Base-by-base conservation (phyloP, 2,797 vertebrate species). In the Schizopygopsis malacanthus region DNA sequence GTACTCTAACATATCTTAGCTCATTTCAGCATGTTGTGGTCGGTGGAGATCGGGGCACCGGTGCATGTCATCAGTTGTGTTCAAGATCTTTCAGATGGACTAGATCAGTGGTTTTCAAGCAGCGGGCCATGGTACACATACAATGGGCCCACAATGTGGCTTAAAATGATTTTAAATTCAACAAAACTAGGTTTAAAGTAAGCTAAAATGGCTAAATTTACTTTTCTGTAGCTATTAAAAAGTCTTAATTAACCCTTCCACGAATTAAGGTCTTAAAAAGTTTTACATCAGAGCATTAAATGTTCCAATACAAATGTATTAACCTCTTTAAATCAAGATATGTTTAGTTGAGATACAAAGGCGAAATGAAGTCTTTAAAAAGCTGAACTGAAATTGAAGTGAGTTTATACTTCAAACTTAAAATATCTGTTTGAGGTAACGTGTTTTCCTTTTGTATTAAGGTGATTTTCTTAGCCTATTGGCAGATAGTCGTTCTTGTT, bases 1-100 rank as follows among this genome's bases (percentile, higher is more conserved):
- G 95, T 96, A 95, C 85, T 83, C 87, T 83, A 20, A 33, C 81
- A 71, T 43, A 84, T 84, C 61, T 87, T 15, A 65, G 73, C 33
- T 61, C 15, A 6, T 72, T 89, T 70, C 67, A 86, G 93, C 90
- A 90, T 89, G 89, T 71, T 89, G 89, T 93, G 90, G 87, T 76
- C 37, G 7, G 16, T 63, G 73, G 80, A 41, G 56, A 25, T 18
- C 20, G 33, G 33, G 33, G 43, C 59, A 79, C 65, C 84, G 11
- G 15, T 88, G 91, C 91, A 91, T 89, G 91, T 76, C 87, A n/a
- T 59, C 65, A 83, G 70, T 82, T 86, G 28, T 86, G 41, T 67
- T 77, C 20, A 10, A 65, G 20, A 67, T 84, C 33, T 65, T 54
- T 83, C 10, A 80, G 25, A 33, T 4, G 28, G 78, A 45, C 25